A percentile compares a stretch with the other conserved stretches of the same genome.
These are phyloP conservation scores for Stenchaetothrips biformis DNA, from an alignment of 2,888 invertebrate genomes.

Conservation along the genomic window DNA sequence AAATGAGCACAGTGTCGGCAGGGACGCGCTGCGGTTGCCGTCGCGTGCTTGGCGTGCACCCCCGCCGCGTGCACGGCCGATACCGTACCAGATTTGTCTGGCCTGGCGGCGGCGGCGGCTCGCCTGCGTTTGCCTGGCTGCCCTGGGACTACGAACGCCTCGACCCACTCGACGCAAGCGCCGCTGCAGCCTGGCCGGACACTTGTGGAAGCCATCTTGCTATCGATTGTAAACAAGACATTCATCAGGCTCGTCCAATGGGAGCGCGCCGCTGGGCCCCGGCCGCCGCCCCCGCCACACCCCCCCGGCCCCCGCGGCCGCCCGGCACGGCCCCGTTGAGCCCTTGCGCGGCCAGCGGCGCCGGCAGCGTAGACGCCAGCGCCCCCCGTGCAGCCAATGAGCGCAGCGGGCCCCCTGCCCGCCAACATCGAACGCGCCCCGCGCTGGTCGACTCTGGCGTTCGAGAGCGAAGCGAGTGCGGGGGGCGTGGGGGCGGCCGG, in stretches of 20 bases:
- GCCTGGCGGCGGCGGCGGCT: not conserved
- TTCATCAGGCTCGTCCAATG: conserved; percentile 22
- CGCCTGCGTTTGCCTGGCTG: too few species aligned
- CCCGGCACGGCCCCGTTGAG: conserved; percentile 34
- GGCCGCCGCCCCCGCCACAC: conserved; percentile 26
- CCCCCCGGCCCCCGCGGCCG: not conserved
- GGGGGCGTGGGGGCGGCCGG: too few species aligned
- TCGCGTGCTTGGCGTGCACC: not conserved
- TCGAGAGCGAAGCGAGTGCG: too few species aligned
- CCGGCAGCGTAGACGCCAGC: too few species aligned
- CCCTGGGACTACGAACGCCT: too few species aligned
- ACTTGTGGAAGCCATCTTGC: conserved; percentile 22
- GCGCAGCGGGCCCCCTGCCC: too few species aligned
- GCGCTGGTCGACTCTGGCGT: too few species aligned
- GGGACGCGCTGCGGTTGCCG: not conserved
- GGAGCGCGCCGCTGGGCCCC: conserved; percentile 6
- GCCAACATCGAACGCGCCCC: too few species aligned
- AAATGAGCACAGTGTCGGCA: not conserved
- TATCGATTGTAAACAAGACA: conserved; percentile 23
- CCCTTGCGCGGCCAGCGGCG: conserved; percentile 41
- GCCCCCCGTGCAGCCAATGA: conserved; percentile 32
- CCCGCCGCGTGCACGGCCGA: not conserved
- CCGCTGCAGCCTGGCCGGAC: conserved; percentile 13
- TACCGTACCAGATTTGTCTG: conserved; percentile 4
- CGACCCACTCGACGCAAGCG: not conserved